Evolutionary conservation across 2,797 vertebrate genomes (phyloP), one percentile per base, ranked within the genome.

Genomic region (Enteromius fasciolatus): DNA sequence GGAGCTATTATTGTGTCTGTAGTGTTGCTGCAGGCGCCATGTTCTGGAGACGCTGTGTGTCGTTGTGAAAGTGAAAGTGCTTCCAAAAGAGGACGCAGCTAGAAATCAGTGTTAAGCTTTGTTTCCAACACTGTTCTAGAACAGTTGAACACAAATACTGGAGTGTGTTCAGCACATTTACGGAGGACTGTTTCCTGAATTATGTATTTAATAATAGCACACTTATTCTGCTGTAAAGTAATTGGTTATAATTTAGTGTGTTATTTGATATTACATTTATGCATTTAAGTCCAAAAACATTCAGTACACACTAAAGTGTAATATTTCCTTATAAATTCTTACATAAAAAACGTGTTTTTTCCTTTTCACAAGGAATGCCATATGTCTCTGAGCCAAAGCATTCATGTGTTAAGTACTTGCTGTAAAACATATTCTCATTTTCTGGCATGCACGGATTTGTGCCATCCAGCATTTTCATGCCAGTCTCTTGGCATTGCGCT

Each of bases 351-450:
- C 0, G 1, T 1, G 1, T 17, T 36, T 4, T 28, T 74, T 52
- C 25, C 8, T n/a, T 57, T 39, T 23, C 90, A 91, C 92, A 90
- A 92, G 41, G 44, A 15, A 59, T 70, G 8, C 76, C 80, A 20
- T 48, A 41, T 61, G 66, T 57, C 44, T 75, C 46, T 83, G 68
- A 80, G 83, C 78, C 83, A 74, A 79, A 61, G 82, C 70, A 50
- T 41, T 80, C 83, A 36, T 70, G 87, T 41, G 79, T 84, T 44
- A 85, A 75, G 23, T 36, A 41, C 72, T 69, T 67, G 63, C 50
- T 79, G 83, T 80, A 69, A 84, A 84, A 69, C 54, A 80, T 74
- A 80, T 69, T 61, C 52, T 69, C 39, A 61, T 76, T 39, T 80
- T 50, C 83, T 80, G 83, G 72, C 77, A 76, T 9, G 48, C 70